Conservation (phyloP, 2,113 vertebrate genomes). For the Notechis scutatus region DNA sequence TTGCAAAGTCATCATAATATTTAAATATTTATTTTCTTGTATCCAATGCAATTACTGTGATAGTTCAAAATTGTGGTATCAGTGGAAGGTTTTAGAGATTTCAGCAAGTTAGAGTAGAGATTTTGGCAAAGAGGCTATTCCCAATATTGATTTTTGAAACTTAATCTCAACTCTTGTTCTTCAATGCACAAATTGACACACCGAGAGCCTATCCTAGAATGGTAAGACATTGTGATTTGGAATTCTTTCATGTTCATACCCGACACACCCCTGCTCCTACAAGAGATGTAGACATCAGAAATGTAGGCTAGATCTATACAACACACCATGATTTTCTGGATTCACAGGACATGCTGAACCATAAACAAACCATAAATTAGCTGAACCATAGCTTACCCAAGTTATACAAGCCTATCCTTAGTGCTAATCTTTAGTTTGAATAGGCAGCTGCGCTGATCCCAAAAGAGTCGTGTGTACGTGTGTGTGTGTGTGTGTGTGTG, state of each 20-base stretch:
- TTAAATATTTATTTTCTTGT: neutral
- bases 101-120: neutral
- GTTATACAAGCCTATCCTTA: neutral
- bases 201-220: neutral
- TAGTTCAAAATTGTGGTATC: neutral
- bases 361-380: neutral
- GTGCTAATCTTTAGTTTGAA: neutral
- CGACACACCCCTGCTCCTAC: neutral
- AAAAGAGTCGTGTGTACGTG: neutral
- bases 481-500: neutral
- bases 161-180: neutral
- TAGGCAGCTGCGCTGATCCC: neutral
- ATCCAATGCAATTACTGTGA: neutral
- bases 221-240: neutral
- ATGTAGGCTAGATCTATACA: neutral
- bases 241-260: neutral
- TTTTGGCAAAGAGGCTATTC: neutral
- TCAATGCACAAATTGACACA: neutral
- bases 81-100: neutral
- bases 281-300: neutral
- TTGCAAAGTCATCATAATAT: neutral
- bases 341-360: neutral
- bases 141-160: neutral
- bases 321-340: neutral
- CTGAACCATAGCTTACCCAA: neutral